Evolutionary conservation across 1,140 invertebrate species (phyloP), one percentile per base, ranked within the genome.

Genomic region (Calliphora vicina): DNA sequence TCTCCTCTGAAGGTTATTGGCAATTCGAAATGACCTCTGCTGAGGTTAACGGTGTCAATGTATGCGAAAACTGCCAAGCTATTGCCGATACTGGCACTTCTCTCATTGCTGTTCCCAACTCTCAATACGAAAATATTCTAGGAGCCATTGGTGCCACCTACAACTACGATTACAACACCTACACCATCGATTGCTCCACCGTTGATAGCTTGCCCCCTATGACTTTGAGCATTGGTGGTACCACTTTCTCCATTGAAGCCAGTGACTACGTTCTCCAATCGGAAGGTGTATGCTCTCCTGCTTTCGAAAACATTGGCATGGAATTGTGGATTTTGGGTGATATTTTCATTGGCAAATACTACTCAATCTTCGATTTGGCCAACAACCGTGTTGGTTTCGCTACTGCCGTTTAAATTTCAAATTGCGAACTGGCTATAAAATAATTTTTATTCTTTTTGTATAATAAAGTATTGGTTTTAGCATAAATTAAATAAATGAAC

Each of bases 21-120:
- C 88, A 90, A 81, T 90, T 91, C 84, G 43, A 85, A 78, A 88
- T 91, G 87, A 83, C 74, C 12, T 13, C 84, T 13, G 85, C 86
- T 72, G 76, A 80, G n/a, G 43, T 88, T 4, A 83, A 85, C 15
- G 86, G 87, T n/a, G 29, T 84, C 8, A 74, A 74, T 0, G 85
- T 92, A 84, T 93, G 93, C 85, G 80, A 85, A 1, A 90, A 91
- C 4, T 94, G 93, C 85, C 87, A 93, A 86, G 94, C 94, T 26
- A 95, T 96, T 86, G 95, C 94, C 84, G 95, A 96, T 88, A 96
- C 95, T 57, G 95, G 95, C 15, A 96, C 95, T 78, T 94, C 94
- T 26, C 90, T 96, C 4, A 92, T 96, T 83, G 94, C 94, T 84
- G 95, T 94, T 12, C 96, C 95, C 0, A 50, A 50, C 61, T 13